Evolutionary conservation across 2,888 invertebrate species (phyloP).

Genomic region (Prenolepis imparis): DNA sequence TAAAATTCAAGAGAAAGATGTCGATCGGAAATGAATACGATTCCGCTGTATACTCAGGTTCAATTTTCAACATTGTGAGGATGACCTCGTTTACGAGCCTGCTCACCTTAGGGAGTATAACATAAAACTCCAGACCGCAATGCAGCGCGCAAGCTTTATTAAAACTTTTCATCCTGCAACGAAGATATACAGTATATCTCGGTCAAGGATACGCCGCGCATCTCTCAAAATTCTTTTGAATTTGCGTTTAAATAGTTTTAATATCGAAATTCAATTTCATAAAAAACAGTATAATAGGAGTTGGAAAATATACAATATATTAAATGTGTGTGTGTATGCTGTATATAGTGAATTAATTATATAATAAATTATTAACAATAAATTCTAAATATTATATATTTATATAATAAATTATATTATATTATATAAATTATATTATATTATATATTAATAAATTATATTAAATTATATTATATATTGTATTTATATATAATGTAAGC

Average conservation of each 20-base stretch:
- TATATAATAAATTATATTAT: no score
- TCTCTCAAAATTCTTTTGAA: neutral
- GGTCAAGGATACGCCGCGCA: slow-evolving; percentile 30
- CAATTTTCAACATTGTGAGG: slow-evolving; percentile 40
- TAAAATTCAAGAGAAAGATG: slow-evolving; percentile 33
- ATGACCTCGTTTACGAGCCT: slow-evolving; percentile 40
- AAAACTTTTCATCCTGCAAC: slow-evolving; percentile 38
- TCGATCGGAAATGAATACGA: slow-evolving; percentile 12
- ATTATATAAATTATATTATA: no score
- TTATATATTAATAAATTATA: no score
- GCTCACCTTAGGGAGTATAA: slow-evolving; percentile 50
- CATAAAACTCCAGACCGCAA: slow-evolving; percentile 48
- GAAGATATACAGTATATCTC: neutral
- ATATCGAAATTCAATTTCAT: neutral
- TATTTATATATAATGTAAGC: neutral
- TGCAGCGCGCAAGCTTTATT: slow-evolving; percentile 41
- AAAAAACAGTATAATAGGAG: neutral
- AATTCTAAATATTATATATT: no score
- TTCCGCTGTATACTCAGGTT: neutral
- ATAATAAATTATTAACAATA: neutral
- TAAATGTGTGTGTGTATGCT: neutral
- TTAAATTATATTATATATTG: no score
- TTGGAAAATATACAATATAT: neutral
- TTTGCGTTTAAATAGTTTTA: neutral
- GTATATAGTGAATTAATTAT: neutral